Base-by-base conservation (phyloP, 2,888 invertebrate species). In the Polyommatus iphigenia region DNA sequence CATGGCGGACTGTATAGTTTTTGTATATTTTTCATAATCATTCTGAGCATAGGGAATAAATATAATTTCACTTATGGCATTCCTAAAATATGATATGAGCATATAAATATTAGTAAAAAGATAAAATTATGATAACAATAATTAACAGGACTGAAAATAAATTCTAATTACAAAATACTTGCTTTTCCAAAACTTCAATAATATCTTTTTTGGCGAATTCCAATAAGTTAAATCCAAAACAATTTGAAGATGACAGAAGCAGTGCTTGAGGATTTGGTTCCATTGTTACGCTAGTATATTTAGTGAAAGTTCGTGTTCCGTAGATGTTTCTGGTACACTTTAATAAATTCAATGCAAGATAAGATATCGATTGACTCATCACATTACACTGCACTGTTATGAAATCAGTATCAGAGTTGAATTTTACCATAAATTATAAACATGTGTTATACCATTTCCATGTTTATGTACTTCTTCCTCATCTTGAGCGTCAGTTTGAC, bases 31-130 rank as follows among this genome's bases (percentile, higher is more conserved):
- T 84, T 96, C 95, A 85, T 96, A 94, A 84, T 97, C 95, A 59
- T 90, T 95, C 83, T 95, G 91, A 10, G 97, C 97, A 88, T 96
- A 97, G 0, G 97, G 97, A 50, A 97, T 90, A 87, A 97, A 97
- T 10, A 97, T 87, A 76, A 97, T 86, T 71, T 95, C 95, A 71
- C 91, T 91, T 0, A 96, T 95, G 82, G 95, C 94, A 83, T 95
- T 95, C 81, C 97, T 97, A 88, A 78, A 95, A 94, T 20, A 32
- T 59, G 75, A 6, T 59, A 57, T 57, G 13, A 41, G 5, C 54
- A 18, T 15, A 18, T 5, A 1, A 18, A 54, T 24, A 20, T 46
- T 20, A 73, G 20, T 46, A 10, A 29, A 67, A 67, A 67, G 5
- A 32, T 15, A 15, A 13, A 71, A 32, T 36, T 41, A 46, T 24